Conservation (phyloP, 53 echinoderm and acorn worm species). For the Luidia sarsii region DNA sequence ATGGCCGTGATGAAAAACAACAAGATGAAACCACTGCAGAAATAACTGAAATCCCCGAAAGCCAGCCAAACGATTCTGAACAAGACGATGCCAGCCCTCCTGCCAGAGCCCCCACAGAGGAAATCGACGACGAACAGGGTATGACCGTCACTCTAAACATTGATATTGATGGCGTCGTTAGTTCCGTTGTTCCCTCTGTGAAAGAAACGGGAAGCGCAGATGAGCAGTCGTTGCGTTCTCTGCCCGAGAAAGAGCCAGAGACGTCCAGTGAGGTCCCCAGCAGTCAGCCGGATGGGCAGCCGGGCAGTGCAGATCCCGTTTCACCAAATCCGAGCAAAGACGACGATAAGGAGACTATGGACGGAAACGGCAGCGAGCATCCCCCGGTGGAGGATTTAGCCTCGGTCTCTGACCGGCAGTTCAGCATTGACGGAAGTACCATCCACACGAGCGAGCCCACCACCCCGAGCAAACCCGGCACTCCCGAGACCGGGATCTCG, state of each 20-base stretch:
- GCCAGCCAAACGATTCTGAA: not conserved
- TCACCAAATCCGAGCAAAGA: not conserved
- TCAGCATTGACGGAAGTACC: not conserved
- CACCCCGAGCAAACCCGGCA: conserved; percentile 37
- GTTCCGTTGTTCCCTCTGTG: not conserved
- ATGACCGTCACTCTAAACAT: conserved; percentile 8
- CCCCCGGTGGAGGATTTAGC: not conserved
- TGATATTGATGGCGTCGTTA: conserved; percentile 12
- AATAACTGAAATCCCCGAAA: not conserved
- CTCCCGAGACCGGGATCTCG: conserved; percentile 37
- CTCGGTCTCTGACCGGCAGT: not conserved
- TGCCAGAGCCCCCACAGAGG: not conserved
- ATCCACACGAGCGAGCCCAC: conserved; percentile 1
- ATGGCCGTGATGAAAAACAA: not conserved
- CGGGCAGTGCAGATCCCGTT: no score
- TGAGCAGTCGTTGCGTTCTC: not conserved
- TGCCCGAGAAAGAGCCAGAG: not conserved
- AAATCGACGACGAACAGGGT: conserved; percentile 1
- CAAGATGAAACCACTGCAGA: conserved; percentile 11
- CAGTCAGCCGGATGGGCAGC: no score
- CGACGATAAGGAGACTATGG: not conserved
- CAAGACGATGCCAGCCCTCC: not conserved
- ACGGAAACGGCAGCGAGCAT: not conserved
- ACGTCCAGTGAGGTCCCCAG: not conserved
- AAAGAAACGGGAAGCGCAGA: not conserved